Evolutionary conservation across 1,140 invertebrate genomes (phyloP), one percentile per base, ranked within the genome.

Genomic region (Asbolus verrucosus): DNA sequence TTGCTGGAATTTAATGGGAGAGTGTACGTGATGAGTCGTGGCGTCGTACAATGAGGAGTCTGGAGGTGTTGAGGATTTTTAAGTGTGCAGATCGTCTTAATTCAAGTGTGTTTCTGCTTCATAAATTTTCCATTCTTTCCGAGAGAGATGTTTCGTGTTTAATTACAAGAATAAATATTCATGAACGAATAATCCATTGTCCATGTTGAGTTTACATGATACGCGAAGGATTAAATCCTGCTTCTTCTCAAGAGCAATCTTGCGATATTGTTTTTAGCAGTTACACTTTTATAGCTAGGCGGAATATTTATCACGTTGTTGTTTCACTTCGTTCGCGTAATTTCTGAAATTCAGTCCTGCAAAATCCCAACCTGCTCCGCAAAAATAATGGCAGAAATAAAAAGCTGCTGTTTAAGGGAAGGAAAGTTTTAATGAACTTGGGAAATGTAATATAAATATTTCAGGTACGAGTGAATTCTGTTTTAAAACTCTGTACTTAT

Each of bases 401-500:
- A 63, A 63, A 38, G 11, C 33, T 15, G 15, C 30, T 63, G 16
- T 21, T 63, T 61, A 39, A 39, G 21, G 18, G 60, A 66, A 50
- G 41, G 39, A 66, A 66, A 66, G 65, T 67, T 67, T 67, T 67
- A 67, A 67, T 67, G 65, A 67, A 67, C 65, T 67, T 67, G 65
- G 24, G 65, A 67, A 67, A 67, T 67, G 65, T 54, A 67, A 54
- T 67, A 67, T 67, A 67, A 67, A 67, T 67, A 67, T 67, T 67
- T 43, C 65, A 67, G 43, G 43, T 67, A 33, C 30, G 41, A 14
- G 41, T 67, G 61, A 38, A 11, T 14, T 13, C 61, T 43, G 36
- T 38, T 27, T 43, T 43, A 30, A 63, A 63, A 63, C 39, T 16
- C 21, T 15, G 13, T 27, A 41, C 14, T 19, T 39, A 43, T 8